Percentiles rank a stretch among this genome's conserved stretches.
These are phyloP conservation scores for Lacerta viridis DNA, from an alignment of 2,797 vertebrate species.

Conservation along the genomic window DNA sequence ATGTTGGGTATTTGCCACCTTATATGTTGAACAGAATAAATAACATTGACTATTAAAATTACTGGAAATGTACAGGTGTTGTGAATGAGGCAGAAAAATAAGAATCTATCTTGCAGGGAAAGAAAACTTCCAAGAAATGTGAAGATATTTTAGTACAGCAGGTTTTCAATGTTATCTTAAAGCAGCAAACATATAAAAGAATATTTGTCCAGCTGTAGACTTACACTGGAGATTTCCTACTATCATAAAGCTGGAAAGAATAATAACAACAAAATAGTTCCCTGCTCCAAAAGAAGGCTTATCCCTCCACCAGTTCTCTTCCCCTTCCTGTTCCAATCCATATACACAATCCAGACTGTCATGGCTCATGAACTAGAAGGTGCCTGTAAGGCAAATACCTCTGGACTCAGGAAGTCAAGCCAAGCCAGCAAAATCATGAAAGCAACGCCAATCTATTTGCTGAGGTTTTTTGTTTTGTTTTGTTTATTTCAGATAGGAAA, in stretches of 20 bases:
- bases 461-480: background rate
- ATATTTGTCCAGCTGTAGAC: background rate
- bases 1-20: too few relatives aligned
- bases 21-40: too few relatives aligned
- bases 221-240: background rate
- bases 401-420: slow-evolving; percentile 1
- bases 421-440: background rate
- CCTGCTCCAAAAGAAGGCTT: background rate
- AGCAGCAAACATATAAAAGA: background rate
- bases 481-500: background rate
- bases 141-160: background rate
- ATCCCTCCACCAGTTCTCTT: background rate
- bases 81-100: too few relatives aligned
- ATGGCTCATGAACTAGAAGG: background rate
- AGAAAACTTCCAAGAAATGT: too few relatives aligned
- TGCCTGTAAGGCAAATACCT: background rate
- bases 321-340: background rate
- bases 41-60: too few relatives aligned
- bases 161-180: background rate
- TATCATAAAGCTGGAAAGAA: background rate
- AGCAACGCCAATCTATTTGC: background rate
- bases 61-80: background rate
- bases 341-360: background rate
- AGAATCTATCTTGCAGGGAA: too few relatives aligned
- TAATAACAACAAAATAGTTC: background rate